Conservation (phyloP, 2,888 invertebrate species). For the Drosophila paranaensis region DNA sequence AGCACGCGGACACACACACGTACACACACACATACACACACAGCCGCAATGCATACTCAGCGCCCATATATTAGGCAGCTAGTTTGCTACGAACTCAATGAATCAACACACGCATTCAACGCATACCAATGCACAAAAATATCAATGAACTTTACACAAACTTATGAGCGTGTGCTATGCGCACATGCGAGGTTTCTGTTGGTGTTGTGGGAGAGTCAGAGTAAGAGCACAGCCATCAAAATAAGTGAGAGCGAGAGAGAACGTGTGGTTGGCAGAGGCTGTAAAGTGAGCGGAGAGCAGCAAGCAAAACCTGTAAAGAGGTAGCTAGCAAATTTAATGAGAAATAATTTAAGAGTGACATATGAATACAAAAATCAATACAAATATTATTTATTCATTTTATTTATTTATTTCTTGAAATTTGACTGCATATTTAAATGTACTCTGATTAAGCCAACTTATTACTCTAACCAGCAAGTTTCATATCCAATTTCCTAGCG, state of each 20-base stretch:
- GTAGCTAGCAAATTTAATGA: slow-evolving; percentile 40
- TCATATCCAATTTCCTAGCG: slow-evolving; percentile 51
- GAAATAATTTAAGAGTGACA: background rate
- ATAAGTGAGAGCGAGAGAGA: slow-evolving; percentile 7
- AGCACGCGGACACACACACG: slow-evolving; percentile 10
- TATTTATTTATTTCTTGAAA: background rate
- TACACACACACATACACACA: background rate
- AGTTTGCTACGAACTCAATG: slow-evolving; percentile 75
- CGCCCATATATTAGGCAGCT: slow-evolving; percentile 48
- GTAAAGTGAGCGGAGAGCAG: slow-evolving; percentile 30
- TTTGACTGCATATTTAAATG: background rate
- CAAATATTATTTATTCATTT: too few species aligned
- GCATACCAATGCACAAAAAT: slow-evolving; percentile 79
- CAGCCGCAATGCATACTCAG: slow-evolving; percentile 24
- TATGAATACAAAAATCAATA: background rate
- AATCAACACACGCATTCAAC: slow-evolving; percentile 73
- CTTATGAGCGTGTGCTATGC: slow-evolving; percentile 53
- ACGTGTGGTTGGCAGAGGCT: slow-evolving; percentile 5
- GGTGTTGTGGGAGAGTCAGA: slow-evolving; percentile 42
- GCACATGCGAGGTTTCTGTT: slow-evolving; percentile 55
- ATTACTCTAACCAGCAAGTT: background rate
- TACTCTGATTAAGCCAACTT: background rate
- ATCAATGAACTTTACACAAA: slow-evolving; percentile 82
- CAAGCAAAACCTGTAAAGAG: slow-evolving; percentile 22
- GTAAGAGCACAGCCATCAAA: slow-evolving; percentile 12